phyloP scores from a whole-genome alignment of 2,797 vertebrate genomes.

The Falco cherrug region DNA sequence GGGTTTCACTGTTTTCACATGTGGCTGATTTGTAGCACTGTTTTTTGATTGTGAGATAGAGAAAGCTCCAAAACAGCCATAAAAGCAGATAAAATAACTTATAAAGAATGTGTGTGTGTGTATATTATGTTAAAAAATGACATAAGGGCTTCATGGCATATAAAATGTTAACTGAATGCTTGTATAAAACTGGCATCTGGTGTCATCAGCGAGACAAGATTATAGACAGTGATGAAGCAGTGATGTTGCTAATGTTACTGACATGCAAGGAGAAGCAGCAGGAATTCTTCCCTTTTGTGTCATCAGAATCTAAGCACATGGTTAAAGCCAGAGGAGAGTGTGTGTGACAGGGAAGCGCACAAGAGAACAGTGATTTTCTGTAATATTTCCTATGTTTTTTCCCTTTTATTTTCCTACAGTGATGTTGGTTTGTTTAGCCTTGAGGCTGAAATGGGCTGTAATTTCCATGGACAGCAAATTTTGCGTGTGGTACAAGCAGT shows the following conservation, averaged over 20 bases:
- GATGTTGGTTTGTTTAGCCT: neutral
- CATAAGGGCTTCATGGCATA: neutral
- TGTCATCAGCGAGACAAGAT: neutral
- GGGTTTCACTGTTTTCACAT: neutral
- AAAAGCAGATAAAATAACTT: neutral
- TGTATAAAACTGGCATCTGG: neutral
- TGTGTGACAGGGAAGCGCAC: neutral
- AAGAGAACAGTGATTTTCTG: neutral
- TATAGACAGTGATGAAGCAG: conserved; percentile 17
- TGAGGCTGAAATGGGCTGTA: neutral
- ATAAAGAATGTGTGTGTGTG: neutral
- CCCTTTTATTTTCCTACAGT: neutral
- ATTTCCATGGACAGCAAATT: neutral
- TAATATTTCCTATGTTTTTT: neutral
- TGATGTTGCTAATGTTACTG: conserved; percentile 3
- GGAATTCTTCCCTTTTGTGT: neutral
- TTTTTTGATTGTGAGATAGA: neutral
- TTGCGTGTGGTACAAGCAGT: neutral
- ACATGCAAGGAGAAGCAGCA: neutral
- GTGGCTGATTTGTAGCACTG: neutral
- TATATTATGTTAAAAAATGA: neutral
- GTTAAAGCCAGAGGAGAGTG: neutral
- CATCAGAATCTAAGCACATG: neutral
- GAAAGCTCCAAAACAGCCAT: neutral
- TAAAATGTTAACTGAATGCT: neutral